phyloP scores from a whole-genome alignment of 2,888 invertebrate species.

The Acronicta leporina region DNA sequence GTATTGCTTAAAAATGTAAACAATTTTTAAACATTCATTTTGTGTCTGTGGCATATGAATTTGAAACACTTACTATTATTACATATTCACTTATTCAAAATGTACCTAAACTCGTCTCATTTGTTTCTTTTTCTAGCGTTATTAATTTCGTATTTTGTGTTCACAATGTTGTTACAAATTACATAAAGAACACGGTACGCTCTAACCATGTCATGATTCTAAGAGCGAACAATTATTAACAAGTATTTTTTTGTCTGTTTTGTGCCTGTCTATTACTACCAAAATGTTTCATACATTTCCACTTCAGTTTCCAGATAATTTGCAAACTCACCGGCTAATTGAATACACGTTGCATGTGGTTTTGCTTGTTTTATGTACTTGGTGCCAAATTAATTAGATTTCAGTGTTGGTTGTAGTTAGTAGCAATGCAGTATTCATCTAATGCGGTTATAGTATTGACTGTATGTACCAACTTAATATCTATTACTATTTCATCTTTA shows the following conservation, averaged over 20 bases:
- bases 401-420: slow-evolving; percentile 12
- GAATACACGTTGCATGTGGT: slow-evolving; percentile 35
- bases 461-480: background rate
- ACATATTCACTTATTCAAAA: too few species aligned
- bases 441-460: background rate
- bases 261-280: slow-evolving; percentile 1
- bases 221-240: too few species aligned
- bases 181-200: slow-evolving; percentile 2
- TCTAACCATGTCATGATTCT: slow-evolving; percentile 1
- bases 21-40: background rate
- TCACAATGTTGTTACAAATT: background rate
- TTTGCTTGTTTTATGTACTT: slow-evolving; percentile 17
- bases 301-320: slow-evolving; percentile 18
- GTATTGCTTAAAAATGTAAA: slow-evolving; percentile 7
- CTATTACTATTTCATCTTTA: background rate
- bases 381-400: slow-evolving; percentile 30
- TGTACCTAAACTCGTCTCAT: too few species aligned
- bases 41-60: too few species aligned
- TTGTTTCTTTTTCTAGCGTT: too few species aligned
- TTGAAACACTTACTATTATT: too few species aligned
- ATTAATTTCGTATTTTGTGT: too few species aligned
- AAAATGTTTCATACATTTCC: slow-evolving; percentile 25
- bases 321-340: slow-evolving; percentile 22
- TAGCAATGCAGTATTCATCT: background rate
- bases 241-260: slow-evolving; percentile 2